These are phyloP conservation scores for Lepus townsendii DNA, from an alignment of 2,797 vertebrate genomes.

Conservation along the genomic window DNA sequence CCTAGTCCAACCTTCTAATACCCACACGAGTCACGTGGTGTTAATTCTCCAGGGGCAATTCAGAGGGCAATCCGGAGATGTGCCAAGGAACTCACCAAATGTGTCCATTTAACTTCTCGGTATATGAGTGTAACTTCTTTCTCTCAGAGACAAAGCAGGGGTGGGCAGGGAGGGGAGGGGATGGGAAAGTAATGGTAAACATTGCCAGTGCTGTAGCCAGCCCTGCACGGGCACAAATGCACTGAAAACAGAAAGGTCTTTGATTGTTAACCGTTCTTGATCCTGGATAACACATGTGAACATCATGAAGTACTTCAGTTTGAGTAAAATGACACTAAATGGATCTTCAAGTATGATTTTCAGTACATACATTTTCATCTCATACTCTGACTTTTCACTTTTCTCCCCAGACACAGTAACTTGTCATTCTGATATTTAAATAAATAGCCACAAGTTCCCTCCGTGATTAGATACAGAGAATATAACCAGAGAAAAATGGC, in stretches of 20 bases:
- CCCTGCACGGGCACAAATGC: background rate
- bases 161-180: accelerated
- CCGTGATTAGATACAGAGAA: constrained; percentile 38
- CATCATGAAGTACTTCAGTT: background rate
- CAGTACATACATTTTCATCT: background rate
- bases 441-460: background rate
- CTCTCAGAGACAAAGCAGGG: constrained; percentile 29
- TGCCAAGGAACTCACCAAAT: background rate
- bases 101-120: background rate
- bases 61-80: constrained; percentile 7
- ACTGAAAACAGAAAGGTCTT: background rate
- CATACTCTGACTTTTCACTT: constrained; percentile 48
- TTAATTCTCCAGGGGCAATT: background rate
- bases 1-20: background rate
- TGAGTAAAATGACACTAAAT: constrained; percentile 49
- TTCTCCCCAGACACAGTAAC: constrained; percentile 3
- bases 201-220: background rate
- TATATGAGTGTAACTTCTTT: background rate
- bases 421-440: constrained; percentile 42
- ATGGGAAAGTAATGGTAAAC: background rate
- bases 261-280: constrained; percentile 23
- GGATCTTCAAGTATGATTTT: background rate
- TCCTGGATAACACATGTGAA: background rate
- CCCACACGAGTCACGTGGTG: background rate
- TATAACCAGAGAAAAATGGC: background rate